Evolutionary conservation across 2,797 vertebrate species (phyloP).

Genomic region (Acridotheres tristis): DNA sequence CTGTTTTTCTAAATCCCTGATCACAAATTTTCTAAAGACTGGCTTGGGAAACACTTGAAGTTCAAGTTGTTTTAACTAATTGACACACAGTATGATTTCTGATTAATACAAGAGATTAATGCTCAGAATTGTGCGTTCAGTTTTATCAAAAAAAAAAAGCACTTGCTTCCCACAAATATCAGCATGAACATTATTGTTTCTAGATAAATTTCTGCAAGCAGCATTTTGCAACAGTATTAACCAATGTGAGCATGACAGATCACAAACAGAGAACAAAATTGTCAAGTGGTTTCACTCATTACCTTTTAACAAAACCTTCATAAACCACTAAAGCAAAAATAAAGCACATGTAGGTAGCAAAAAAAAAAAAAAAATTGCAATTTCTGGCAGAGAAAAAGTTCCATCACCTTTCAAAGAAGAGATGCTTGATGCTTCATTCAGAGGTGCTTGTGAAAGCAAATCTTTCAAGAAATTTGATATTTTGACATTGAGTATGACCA

Average conservation of each 20-base stretch:
- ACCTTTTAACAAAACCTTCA: neutral
- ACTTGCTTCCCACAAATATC: neutral
- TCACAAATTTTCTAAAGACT: neutral
- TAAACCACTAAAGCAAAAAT: neutral
- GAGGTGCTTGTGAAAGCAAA: neutral
- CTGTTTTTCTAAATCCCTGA: neutral
- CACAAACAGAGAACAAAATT: neutral
- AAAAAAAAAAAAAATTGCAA: neutral
- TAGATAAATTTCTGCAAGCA: neutral
- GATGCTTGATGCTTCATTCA: neutral
- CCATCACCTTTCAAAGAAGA: neutral
- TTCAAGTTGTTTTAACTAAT: neutral
- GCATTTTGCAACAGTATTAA: neutral
- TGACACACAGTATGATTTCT: neutral
- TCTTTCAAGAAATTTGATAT: neutral
- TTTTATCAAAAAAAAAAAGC: neutral
- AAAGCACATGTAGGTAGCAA: neutral
- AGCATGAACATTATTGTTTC: neutral
- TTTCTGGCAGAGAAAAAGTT: neutral
- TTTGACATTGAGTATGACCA: neutral
- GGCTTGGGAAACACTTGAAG: neutral
- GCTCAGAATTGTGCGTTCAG: neutral
- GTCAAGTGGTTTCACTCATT: neutral
- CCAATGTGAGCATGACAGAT: neutral
- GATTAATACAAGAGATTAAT: neutral